Conservation (phyloP, 2,113 vertebrate species). For the Indicator indicator region DNA sequence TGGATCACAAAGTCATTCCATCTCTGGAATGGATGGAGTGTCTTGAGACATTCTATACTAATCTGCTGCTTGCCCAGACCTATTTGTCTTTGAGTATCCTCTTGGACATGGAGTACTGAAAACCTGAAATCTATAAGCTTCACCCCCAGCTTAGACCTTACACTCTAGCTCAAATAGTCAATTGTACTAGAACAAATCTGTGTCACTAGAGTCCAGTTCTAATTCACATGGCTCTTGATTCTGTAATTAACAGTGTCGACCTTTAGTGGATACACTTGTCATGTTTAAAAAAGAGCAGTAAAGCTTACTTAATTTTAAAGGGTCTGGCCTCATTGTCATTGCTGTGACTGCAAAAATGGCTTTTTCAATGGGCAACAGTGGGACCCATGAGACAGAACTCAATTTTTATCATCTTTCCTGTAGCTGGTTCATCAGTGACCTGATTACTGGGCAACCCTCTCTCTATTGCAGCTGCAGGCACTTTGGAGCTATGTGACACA, state of each 20-base stretch:
- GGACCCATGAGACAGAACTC: background rate
- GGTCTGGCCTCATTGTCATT: background rate
- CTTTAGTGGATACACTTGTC: background rate
- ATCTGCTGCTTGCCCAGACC: background rate
- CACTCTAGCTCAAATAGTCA: background rate
- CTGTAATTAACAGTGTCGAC: background rate
- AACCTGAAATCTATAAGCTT: background rate
- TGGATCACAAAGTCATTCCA: accelerated
- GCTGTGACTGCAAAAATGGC: background rate
- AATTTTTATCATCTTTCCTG: background rate
- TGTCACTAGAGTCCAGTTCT: accelerated
- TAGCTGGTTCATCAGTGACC: background rate
- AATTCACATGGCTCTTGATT: background rate
- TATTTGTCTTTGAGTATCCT: background rate
- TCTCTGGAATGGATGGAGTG: background rate
- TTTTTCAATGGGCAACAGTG: background rate
- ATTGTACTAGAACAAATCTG: background rate
- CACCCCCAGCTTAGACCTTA: background rate
- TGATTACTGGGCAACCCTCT: background rate
- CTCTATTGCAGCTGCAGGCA: background rate
- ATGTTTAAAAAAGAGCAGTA: background rate
- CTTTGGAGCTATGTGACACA: background rate
- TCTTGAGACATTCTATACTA: background rate
- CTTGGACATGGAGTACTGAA: background rate
- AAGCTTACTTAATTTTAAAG: background rate